A percentile compares a stretch with the other conserved stretches of the same genome.
Evolutionary conservation across 2,888 invertebrate genomes (phyloP).

Genomic region (Beris morrisii): DNA sequence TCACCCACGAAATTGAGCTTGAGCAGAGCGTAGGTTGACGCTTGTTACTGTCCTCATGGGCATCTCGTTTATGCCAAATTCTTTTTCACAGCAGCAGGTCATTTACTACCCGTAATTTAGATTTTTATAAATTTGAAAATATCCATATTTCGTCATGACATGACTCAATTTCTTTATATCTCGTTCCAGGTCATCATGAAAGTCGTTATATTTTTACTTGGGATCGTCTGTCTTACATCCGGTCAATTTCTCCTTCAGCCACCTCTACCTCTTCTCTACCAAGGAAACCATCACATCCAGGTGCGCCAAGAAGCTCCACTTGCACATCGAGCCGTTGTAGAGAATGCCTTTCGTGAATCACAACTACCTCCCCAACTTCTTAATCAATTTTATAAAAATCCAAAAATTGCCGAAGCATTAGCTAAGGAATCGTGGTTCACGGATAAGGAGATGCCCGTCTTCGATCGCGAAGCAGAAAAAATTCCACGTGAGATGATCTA

Average conservation of each 20-base stretch:
- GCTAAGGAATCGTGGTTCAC: slow-evolving; percentile 80
- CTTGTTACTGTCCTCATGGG: too few relatives aligned
- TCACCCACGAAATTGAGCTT: too few relatives aligned
- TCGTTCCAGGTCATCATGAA: slow-evolving; percentile 14
- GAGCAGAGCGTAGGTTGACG: too few relatives aligned
- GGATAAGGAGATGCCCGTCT: slow-evolving; percentile 75
- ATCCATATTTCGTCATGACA: too few relatives aligned
- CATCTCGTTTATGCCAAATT: too few relatives aligned
- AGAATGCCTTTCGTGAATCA: slow-evolving; percentile 71
- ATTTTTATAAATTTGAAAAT: too few relatives aligned
- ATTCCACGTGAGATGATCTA: slow-evolving; percentile 77
- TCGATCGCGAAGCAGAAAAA: slow-evolving; percentile 77
- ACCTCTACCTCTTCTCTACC: slow-evolving; percentile 32
- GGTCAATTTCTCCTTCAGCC: slow-evolving; percentile 28
- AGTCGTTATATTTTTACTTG: slow-evolving; percentile 8
- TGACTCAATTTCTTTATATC: background rate
- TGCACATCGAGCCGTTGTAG: slow-evolving; percentile 72
- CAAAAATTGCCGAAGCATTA: slow-evolving; percentile 69
- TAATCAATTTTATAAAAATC: slow-evolving; percentile 74
- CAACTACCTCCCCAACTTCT: slow-evolving; percentile 69
- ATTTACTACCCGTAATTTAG: too few relatives aligned
- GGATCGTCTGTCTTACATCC: slow-evolving; percentile 12
- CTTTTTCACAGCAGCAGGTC: too few relatives aligned
- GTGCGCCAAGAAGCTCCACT: slow-evolving; percentile 47
- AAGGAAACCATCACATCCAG: slow-evolving; percentile 16